Conservation (phyloP, 2,113 vertebrate genomes). For the Trematomus loennbergii region DNA sequence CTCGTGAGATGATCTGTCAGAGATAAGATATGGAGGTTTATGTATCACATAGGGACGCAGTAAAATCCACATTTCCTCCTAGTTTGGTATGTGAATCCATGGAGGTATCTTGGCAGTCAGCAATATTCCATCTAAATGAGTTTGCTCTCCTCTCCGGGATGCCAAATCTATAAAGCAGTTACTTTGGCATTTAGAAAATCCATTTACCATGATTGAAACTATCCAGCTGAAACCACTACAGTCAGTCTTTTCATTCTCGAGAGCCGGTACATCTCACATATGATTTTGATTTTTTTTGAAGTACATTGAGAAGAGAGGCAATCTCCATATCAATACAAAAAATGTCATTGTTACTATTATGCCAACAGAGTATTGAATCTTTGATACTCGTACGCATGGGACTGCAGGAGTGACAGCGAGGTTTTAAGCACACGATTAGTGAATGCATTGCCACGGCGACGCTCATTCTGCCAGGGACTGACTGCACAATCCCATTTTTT, state of each 20-base stretch:
- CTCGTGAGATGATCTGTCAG: conserved; percentile 54
- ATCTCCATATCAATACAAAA: conserved; percentile 63
- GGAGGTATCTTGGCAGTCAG: conserved; percentile 69
- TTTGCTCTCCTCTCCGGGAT: conserved; percentile 70
- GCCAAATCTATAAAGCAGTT: conserved; percentile 78
- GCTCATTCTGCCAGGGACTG: conserved; percentile 17
- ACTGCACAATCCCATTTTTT: background rate
- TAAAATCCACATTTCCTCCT: conserved; percentile 50
- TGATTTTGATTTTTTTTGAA: conserved; percentile 38
- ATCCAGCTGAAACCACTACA: conserved; percentile 80
- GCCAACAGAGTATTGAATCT: conserved; percentile 39
- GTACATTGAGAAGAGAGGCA: conserved; percentile 49
- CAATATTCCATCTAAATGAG: conserved; percentile 79
- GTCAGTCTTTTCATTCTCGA: conserved; percentile 72
- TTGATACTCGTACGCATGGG: conserved; percentile 17
- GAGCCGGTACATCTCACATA: conserved; percentile 59
- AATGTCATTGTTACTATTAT: conserved; percentile 29
- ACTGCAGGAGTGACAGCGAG: conserved; percentile 4
- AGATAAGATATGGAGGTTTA: conserved; percentile 39
- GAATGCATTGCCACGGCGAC: background rate
- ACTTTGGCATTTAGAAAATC: conserved; percentile 83
- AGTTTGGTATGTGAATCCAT: conserved; percentile 50
- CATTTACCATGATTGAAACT: conserved; percentile 82
- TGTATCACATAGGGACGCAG: conserved; percentile 42
- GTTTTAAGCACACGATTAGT: conserved; percentile 28